Evolutionary conservation across 2,797 vertebrate genomes (phyloP), one percentile per base, ranked within the genome.

Genomic region (Epinephelus awoara): DNA sequence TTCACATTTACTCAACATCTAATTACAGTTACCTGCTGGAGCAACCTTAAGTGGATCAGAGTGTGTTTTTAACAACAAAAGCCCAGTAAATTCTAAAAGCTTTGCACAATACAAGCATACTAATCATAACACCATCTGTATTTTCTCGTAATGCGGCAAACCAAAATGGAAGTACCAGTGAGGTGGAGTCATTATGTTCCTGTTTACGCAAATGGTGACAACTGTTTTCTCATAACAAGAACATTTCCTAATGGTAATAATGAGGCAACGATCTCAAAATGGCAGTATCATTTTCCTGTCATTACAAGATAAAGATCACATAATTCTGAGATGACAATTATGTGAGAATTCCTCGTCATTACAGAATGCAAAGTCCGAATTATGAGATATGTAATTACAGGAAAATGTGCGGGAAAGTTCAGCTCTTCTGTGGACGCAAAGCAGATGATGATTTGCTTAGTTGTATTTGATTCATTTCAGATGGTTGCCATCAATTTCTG

Each of bases 81-180:
- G 6, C 29, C 47, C 27, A 42, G 10, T 50, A 17, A 17, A 70
- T 59, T 5, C 8, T 44, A 65, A 61, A 67, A 18, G 49, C 0
- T 34, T 8, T 34, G 5, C 14, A 54, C 3, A 12, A 1, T 34
- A 7, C 46, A 27, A 6, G 19, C 21, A 14, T 11, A 62, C 34
- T 25, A 27, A 51, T 51, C 19, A 49, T 17, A 34, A 56, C 18
- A 14, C 6, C 2, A 25, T 25, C 6, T 4, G 5, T 17, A 58
- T 79, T 72, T 72, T 57, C 21, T 44, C 9, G 50, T 13, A 67
- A 65, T n/a, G 15, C 25, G n/a, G 10, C 46, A 25, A 40, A 64
- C 6, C 3, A 17, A 23, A 11, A 67, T 3, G 17, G 38, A 57
- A 8, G 14, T 25, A 12, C 8, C 3, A 6, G 15, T 18, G 2